Percentiles rank a stretch among this genome's conserved stretches.
Conservation (phyloP, 2,888 invertebrate species). For the Poecilobothrus nobilitatus region DNA sequence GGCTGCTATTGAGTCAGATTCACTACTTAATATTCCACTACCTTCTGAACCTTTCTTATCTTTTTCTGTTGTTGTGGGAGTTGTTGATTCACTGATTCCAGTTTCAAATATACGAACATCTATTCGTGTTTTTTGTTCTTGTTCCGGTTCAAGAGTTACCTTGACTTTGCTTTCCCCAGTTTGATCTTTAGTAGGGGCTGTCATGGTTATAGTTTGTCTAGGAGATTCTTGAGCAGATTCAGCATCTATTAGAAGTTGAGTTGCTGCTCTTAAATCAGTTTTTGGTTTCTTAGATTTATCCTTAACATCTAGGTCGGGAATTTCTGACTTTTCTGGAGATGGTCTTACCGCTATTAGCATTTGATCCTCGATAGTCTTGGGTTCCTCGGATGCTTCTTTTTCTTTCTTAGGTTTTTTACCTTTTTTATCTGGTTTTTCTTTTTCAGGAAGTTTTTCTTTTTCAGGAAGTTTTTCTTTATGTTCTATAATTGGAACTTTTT, state of each 20-base stretch:
- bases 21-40: constrained; percentile 22
- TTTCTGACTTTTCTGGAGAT: neutral
- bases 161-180: constrained; percentile 35
- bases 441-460: constrained; percentile 4
- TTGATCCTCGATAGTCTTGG: neutral
- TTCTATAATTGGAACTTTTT: neutral
- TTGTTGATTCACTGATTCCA: constrained; percentile 22
- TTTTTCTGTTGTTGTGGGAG: constrained; percentile 43
- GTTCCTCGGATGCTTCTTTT: neutral
- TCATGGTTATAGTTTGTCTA: constrained; percentile 32
- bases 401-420: neutral
- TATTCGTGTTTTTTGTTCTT: constrained; percentile 29
- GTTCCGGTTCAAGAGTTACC: constrained; percentile 29
- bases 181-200: constrained; percentile 43
- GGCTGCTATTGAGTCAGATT: constrained; percentile 1
- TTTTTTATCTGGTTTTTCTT: neutral
- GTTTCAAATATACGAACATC: constrained; percentile 40
- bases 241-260: constrained; percentile 37
- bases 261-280: constrained; percentile 32
- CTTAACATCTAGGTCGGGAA: neutral
- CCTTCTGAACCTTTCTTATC: neutral
- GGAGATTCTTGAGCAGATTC: constrained; percentile 31
- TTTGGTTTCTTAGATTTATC: constrained; percentile 13
- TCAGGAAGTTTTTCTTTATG: constrained; percentile 13
- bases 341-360: neutral